phyloP scores from a whole-genome alignment of 2,888 invertebrate genomes.

The Drosophila merina region DNA sequence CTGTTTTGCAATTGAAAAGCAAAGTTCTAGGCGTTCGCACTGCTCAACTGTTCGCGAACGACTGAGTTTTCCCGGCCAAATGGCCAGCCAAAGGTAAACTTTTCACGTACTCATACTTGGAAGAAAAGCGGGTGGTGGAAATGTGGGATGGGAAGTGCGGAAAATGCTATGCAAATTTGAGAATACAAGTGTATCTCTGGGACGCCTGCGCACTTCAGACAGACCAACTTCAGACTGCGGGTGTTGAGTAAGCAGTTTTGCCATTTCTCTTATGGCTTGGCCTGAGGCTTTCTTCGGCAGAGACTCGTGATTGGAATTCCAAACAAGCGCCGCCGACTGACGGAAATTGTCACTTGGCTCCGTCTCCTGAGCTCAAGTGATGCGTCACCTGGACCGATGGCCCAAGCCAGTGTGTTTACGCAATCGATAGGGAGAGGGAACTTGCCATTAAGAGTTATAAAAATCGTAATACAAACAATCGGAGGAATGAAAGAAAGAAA shows the following conservation, averaged over 20 bases:
- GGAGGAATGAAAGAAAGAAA: not conserved
- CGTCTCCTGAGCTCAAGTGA: constrained; percentile 7
- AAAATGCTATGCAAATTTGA: constrained; percentile 43
- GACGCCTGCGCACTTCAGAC: constrained; percentile 45
- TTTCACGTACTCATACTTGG: constrained; percentile 18
- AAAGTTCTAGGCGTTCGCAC: constrained; percentile 54
- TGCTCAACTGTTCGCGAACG: constrained; percentile 56
- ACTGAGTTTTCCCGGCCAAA: constrained; percentile 63
- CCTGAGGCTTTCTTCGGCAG: constrained; percentile 36
- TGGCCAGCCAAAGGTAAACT: constrained; percentile 66
- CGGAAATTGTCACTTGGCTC: constrained; percentile 44
- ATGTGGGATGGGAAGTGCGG: not conserved
- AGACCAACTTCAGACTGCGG: constrained; percentile 11
- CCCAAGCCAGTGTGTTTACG: constrained; percentile 19
- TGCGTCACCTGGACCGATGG: constrained; percentile 43
- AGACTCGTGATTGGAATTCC: constrained; percentile 50
- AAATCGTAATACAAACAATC: constrained; percentile 27
- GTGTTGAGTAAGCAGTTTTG: constrained; percentile 39
- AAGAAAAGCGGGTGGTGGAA: not conserved
- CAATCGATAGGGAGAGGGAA: constrained; percentile 26
- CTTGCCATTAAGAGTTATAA: constrained; percentile 1
- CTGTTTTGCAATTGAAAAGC: constrained; percentile 58
- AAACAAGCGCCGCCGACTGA: constrained; percentile 31
- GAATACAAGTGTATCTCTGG: constrained; percentile 25
- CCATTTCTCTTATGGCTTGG: constrained; percentile 39